A percentile compares a stretch with the other conserved stretches of the same genome.
Conservation (phyloP, 2,113 vertebrate genomes). For the Callopanchax toddi region DNA sequence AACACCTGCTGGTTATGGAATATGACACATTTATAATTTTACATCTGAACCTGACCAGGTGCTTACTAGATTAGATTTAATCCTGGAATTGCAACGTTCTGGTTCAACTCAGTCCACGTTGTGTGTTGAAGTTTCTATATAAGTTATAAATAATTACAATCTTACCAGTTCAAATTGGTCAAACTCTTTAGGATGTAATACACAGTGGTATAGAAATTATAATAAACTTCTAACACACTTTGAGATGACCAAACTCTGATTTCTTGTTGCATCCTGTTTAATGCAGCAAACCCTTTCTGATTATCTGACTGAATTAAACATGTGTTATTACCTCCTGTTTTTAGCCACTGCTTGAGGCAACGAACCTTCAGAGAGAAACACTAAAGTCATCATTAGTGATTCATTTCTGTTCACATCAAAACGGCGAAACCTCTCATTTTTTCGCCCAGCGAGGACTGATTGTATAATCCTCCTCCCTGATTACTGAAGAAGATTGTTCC, state of each 20-base stretch:
- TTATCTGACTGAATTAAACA: constrained; percentile 8
- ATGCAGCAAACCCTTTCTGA: constrained; percentile 2
- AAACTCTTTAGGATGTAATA: too few species aligned
- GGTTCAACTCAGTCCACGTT: background rate
- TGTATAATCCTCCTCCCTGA: constrained; percentile 36
- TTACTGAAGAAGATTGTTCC: constrained; percentile 26
- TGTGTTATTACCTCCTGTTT: constrained; percentile 2
- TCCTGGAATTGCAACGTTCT: background rate
- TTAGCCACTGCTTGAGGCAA: constrained; percentile 5
- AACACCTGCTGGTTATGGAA: background rate
- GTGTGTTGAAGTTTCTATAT: too few species aligned
- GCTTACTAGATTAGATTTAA: background rate
- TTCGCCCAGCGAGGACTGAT: constrained; percentile 20
- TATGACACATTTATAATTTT: background rate
- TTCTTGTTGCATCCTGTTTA: too few species aligned
- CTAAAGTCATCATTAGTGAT: constrained; percentile 23
- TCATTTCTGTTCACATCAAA: constrained; percentile 33
- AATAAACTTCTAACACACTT: too few species aligned
- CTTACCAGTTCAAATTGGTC: too few species aligned
- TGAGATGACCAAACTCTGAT: too few species aligned
- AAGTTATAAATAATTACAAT: too few species aligned
- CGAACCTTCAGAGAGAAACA: constrained; percentile 19
- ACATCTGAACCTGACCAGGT: background rate
- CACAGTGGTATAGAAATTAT: too few species aligned
- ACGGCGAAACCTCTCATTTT: constrained; percentile 30